These are phyloP conservation scores for Meliscaeva auricollis DNA, from an alignment of 2,888 invertebrate species.

Conservation along the genomic window DNA sequence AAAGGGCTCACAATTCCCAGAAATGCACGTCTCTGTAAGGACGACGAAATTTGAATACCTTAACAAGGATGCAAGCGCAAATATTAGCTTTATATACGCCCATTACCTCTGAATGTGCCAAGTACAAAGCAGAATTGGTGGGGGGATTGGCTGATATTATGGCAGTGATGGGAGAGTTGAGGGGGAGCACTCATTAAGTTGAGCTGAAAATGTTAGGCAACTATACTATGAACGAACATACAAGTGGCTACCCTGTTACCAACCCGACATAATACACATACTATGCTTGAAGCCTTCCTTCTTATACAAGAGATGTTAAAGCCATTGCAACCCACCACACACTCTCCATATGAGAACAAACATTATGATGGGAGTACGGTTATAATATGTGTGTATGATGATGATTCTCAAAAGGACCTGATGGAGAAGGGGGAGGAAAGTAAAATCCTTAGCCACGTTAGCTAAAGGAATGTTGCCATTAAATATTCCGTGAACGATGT, in stretches of 20 bases:
- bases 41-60: slow-evolving; percentile 25
- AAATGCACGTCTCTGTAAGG: slow-evolving; percentile 22
- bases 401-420: neutral
- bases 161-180: neutral
- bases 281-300: neutral
- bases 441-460: slow-evolving; percentile 19
- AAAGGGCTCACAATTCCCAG: neutral
- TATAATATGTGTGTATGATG: neutral
- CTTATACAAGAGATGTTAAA: neutral
- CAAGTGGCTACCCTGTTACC: slow-evolving; percentile 7
- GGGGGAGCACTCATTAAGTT: slow-evolving; percentile 44
- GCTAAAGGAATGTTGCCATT: slow-evolving; percentile 34
- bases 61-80: slow-evolving; percentile 36
- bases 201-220: slow-evolving; percentile 40
- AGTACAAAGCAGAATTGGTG: neutral
- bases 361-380: slow-evolving; percentile 6
- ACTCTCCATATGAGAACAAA: neutral
- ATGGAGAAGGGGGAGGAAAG: neutral
- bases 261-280: neutral
- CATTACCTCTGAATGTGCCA: slow-evolving; percentile 13
- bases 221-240: slow-evolving; percentile 45
- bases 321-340: neutral
- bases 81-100: slow-evolving; percentile 39
- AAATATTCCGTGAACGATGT: slow-evolving; percentile 47
- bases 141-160: neutral